These are phyloP conservation scores for Sylvicola fuscatus DNA, from an alignment of 2,888 invertebrate species.

Conservation along the genomic window DNA sequence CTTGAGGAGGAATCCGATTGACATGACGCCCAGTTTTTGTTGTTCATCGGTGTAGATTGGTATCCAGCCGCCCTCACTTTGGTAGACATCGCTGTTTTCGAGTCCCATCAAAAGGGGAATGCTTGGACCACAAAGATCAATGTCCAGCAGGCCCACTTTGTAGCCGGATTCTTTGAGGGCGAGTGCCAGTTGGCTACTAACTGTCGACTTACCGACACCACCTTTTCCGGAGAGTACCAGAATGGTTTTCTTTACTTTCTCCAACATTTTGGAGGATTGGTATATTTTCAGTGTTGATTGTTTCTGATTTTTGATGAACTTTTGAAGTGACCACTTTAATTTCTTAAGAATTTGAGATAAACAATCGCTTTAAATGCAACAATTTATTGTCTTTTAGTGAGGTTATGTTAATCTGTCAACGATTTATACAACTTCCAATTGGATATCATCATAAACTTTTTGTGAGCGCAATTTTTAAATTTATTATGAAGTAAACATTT, in stretches of 20 bases:
- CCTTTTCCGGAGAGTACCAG: slow-evolving; percentile 97
- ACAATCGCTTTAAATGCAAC: too few relatives aligned
- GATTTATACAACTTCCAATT: too few relatives aligned
- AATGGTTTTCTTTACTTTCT: slow-evolving; percentile 64
- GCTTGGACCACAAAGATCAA: slow-evolving; percentile 91
- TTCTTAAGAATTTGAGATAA: too few relatives aligned
- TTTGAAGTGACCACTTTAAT: too few relatives aligned
- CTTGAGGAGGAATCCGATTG: slow-evolving; percentile 78
- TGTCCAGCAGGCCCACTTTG: slow-evolving; percentile 79
- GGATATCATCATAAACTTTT: too few relatives aligned
- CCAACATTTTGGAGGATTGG: slow-evolving; percentile 39
- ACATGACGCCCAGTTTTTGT: slow-evolving; percentile 78
- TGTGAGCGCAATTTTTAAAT: too few relatives aligned
- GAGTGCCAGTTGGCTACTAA: slow-evolving; percentile 81
- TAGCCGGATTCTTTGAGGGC: slow-evolving; percentile 58
- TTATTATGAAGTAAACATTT: too few relatives aligned
- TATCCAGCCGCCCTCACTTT: slow-evolving; percentile 83
- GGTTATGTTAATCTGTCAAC: too few relatives aligned
- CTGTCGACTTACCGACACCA: slow-evolving; percentile 96
- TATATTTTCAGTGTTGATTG: too few relatives aligned
- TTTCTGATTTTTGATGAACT: too few relatives aligned
- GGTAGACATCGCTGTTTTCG: slow-evolving; percentile 69
- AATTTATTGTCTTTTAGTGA: too few relatives aligned
- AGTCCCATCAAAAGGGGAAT: slow-evolving; percentile 73
- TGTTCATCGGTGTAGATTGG: slow-evolving; percentile 73